Conservation (phyloP, 2,797 vertebrate species). For the Amblyraja radiata region DNA sequence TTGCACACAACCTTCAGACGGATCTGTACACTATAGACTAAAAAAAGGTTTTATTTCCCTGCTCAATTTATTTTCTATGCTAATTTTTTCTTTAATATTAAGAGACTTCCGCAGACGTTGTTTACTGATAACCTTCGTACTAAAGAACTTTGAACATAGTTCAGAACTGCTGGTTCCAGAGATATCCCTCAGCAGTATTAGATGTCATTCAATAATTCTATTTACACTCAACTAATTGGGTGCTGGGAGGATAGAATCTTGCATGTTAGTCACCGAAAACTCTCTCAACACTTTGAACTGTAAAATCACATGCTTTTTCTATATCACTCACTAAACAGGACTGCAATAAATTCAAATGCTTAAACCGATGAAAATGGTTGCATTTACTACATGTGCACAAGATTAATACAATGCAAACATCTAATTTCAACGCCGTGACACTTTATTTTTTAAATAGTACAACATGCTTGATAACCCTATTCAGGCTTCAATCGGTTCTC, state of each 20-base stretch:
- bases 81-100: neutral
- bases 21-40: neutral
- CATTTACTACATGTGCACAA: neutral
- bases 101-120: neutral
- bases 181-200: neutral
- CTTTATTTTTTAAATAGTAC: neutral
- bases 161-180: neutral
- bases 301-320: no score
- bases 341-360: neutral
- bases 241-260: neutral
- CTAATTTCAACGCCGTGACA: neutral
- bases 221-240: neutral
- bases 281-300: neutral
- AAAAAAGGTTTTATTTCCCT: neutral
- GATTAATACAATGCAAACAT: neutral
- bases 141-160: neutral
- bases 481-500: constrained; percentile 7
- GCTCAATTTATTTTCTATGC: neutral
- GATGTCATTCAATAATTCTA: neutral
- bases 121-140: neutral
- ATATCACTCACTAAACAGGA: neutral
- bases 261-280: neutral
- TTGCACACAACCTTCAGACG: neutral
- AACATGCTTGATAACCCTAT: neutral
- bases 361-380: neutral